A percentile compares a stretch with the other conserved stretches of the same genome.
phyloP scores from a whole-genome alignment of 1,140 invertebrate genomes.

The Physella acuta region DNA sequence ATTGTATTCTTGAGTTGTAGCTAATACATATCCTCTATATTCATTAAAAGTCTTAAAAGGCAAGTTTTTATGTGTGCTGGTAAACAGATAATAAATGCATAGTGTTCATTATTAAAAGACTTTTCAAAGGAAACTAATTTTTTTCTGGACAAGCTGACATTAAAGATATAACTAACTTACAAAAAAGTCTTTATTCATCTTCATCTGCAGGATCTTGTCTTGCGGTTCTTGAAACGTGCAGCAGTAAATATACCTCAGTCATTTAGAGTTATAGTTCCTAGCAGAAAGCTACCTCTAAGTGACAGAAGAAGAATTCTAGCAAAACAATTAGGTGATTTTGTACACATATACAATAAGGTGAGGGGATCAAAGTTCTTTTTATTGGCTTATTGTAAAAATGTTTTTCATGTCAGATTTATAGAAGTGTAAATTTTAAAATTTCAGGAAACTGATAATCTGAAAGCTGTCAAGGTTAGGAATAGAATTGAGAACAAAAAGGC shows the following conservation, averaged over 20 bases:
- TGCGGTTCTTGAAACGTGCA: constrained; percentile 78
- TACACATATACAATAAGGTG: constrained; percentile 82
- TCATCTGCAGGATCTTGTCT: constrained; percentile 71
- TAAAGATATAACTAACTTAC: too few species aligned
- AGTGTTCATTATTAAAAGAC: too few species aligned
- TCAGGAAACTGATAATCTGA: constrained; percentile 55
- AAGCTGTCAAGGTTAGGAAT: constrained; percentile 29
- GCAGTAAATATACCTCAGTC: constrained; percentile 76
- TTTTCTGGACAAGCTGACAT: too few species aligned
- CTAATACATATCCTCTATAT: too few species aligned
- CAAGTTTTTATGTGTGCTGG: too few species aligned
- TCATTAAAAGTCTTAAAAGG: too few species aligned
- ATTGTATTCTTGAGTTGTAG: too few species aligned
- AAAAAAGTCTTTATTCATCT: too few species aligned
- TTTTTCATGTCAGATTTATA: not conserved
- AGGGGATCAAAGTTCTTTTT: constrained; percentile 3
- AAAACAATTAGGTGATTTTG: constrained; percentile 88
- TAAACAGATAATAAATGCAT: too few species aligned
- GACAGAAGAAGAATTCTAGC: constrained; percentile 84
- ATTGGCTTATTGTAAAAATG: not conserved
- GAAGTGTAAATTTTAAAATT: not conserved
- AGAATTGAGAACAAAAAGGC: constrained; percentile 37
- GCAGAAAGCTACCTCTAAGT: constrained; percentile 76
- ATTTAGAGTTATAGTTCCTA: constrained; percentile 72
- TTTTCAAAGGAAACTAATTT: too few species aligned